Percentiles rank a stretch among this genome's conserved stretches.
Evolutionary conservation across 2,888 invertebrate genomes (phyloP).

Genomic region (Itoplectis maculator): DNA sequence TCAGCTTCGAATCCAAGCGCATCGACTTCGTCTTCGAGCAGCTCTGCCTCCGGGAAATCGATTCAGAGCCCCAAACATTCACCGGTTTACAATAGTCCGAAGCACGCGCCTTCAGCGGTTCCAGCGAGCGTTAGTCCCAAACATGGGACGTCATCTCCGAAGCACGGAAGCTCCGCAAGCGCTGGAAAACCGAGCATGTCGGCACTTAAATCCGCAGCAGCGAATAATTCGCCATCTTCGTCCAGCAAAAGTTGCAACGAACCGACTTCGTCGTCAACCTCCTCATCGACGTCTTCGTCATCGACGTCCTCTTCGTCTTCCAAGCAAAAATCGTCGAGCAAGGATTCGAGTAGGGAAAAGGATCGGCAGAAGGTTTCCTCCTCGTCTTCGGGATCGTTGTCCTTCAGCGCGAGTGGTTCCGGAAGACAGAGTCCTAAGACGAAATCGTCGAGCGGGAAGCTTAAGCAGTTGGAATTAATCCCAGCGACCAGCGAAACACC

Average conservation of each 20-base stretch:
- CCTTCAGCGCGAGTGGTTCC: conserved; percentile 83
- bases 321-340: conserved; percentile 69
- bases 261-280: conserved; percentile 14
- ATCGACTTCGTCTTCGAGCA: conserved; percentile 84
- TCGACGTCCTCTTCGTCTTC: conserved; percentile 77
- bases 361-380: conserved; percentile 83
- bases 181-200: conserved; percentile 96
- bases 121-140: conserved; percentile 91
- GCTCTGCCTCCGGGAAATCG: conserved; percentile 86
- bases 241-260: conserved; percentile 83
- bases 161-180: conserved; percentile 89
- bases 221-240: conserved; percentile 86
- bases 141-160: conserved; percentile 92
- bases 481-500: conserved; percentile 81
- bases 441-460: conserved; percentile 88
- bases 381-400: conserved; percentile 74
- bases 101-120: conserved; percentile 87
- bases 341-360: conserved; percentile 82
- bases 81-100: conserved; percentile 90
- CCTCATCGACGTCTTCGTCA: conserved; percentile 63
- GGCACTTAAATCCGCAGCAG: conserved; percentile 91
- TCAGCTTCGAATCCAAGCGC: conserved; percentile 84
- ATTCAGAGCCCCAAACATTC: conserved; percentile 91
- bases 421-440: conserved; percentile 88
- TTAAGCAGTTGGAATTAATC: conserved; percentile 89